These are phyloP conservation scores for Cyrtodaria siliqua DNA, from an alignment of 2,888 invertebrate species.

Conservation along the genomic window DNA sequence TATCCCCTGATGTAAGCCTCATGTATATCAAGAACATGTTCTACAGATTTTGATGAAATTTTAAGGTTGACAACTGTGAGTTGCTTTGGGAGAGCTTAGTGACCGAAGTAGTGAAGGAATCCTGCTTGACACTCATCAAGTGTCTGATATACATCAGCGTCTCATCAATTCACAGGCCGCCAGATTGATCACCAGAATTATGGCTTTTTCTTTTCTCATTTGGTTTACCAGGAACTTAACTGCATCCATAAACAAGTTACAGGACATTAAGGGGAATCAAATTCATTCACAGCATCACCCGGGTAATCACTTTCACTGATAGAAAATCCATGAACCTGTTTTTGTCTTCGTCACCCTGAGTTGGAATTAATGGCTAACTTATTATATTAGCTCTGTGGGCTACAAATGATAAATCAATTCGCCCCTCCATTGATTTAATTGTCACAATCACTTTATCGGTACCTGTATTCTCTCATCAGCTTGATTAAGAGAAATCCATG, in stretches of 20 bases:
- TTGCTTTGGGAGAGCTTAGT: no score
- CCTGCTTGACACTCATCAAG: neutral
- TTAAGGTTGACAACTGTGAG: no score
- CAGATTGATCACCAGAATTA: neutral
- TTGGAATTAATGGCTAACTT: conserved; percentile 7
- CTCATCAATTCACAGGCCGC: neutral
- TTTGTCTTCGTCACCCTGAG: neutral
- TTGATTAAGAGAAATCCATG: no score
- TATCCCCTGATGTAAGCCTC: no score
- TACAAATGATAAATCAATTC: neutral
- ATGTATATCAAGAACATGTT: no score
- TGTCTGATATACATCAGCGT: neutral
- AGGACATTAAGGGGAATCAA: conserved; percentile 4
- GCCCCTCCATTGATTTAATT: neutral
- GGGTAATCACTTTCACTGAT: neutral
- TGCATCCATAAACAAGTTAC: conserved; percentile 4
- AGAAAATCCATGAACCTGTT: conserved; percentile 5
- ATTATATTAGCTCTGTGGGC: neutral
- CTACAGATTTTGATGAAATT: no score
- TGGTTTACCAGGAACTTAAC: conserved; percentile 2
- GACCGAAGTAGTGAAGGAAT: neutral
- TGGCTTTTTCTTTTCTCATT: neutral
- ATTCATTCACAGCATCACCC: neutral
- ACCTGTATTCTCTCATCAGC: conserved; percentile 4
- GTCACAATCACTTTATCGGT: neutral